These are phyloP conservation scores for Leptosomus discolor DNA, from an alignment of 2,113 vertebrate species.

Conservation along the genomic window DNA sequence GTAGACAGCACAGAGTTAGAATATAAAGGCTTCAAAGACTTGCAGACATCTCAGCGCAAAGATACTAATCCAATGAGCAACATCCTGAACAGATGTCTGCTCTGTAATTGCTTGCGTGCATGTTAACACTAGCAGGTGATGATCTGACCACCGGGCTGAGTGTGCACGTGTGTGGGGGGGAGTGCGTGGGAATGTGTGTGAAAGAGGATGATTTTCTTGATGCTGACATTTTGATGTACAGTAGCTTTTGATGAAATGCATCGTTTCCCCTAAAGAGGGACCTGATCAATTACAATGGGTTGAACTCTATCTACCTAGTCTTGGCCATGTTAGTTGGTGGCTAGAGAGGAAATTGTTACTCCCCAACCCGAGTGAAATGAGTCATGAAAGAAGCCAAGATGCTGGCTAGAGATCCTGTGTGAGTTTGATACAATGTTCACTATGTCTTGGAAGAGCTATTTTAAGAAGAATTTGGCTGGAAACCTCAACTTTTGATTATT, in stretches of 20 bases:
- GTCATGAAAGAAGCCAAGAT: constrained; percentile 64
- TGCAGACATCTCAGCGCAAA: not conserved
- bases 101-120: not conserved
- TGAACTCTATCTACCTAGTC: not conserved
- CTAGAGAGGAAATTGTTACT: constrained; percentile 68
- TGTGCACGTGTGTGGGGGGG: not conserved
- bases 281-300: not conserved
- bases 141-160: not conserved
- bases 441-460: constrained; percentile 72
- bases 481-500: constrained; percentile 55
- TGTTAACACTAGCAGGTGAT: constrained; percentile 23
- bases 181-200: not conserved
- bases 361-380: constrained; percentile 53
- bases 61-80: constrained; percentile 23
- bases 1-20: not conserved
- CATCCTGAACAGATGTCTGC: constrained; percentile 53
- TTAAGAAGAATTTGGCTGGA: constrained; percentile 68
- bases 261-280: not conserved
- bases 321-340: not conserved
- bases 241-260: not conserved
- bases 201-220: not conserved
- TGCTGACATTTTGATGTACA: not conserved
- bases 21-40: not conserved
- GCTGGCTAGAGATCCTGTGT: constrained; percentile 37
- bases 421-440: constrained; percentile 66